Conservation (phyloP, 2,888 invertebrate species). For the Diaperis boleti region DNA sequence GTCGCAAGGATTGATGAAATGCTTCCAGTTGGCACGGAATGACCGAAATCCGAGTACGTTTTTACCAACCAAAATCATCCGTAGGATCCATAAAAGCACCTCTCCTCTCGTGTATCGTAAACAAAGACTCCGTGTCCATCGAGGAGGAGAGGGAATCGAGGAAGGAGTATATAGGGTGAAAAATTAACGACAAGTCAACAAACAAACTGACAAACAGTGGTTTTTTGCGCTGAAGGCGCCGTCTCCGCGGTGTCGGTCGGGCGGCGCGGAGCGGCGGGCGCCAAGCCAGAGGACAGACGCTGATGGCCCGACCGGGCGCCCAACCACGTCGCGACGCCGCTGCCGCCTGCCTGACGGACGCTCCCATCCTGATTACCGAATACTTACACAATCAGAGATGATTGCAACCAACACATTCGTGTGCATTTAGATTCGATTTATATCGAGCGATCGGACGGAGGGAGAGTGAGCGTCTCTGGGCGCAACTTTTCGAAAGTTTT, state of each 20-base stretch:
- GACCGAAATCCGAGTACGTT: slow-evolving; percentile 3
- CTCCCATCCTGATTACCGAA: slow-evolving; percentile 56
- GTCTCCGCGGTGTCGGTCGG: slow-evolving; percentile 58
- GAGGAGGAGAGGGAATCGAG: too few relatives aligned
- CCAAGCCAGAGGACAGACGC: slow-evolving; percentile 67
- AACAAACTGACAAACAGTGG: slow-evolving; percentile 61
- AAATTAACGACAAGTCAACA: slow-evolving; percentile 63
- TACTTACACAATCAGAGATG: slow-evolving; percentile 59
- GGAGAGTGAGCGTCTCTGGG: neutral
- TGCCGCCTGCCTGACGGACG: slow-evolving; percentile 61
- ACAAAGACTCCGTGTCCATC: slow-evolving; percentile 36
- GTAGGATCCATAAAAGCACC: neutral
- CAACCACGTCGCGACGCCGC: slow-evolving; percentile 62
- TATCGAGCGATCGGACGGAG: slow-evolving; percentile 30
- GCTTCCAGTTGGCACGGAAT: slow-evolving; percentile 8
- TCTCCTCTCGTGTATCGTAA: slow-evolving; percentile 7
- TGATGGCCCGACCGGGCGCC: slow-evolving; percentile 73
- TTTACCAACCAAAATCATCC: neutral
- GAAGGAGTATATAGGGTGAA: slow-evolving; percentile 49
- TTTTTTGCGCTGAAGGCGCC: slow-evolving; percentile 57
- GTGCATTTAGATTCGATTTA: slow-evolving; percentile 52
- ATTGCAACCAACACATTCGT: slow-evolving; percentile 56
- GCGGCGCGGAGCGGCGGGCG: slow-evolving; percentile 71
- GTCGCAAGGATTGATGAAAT: neutral
- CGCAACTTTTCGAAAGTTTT: slow-evolving; percentile 16